Base-by-base conservation (phyloP, 2,113 vertebrate species). In the Oreochromis aureus region DNA sequence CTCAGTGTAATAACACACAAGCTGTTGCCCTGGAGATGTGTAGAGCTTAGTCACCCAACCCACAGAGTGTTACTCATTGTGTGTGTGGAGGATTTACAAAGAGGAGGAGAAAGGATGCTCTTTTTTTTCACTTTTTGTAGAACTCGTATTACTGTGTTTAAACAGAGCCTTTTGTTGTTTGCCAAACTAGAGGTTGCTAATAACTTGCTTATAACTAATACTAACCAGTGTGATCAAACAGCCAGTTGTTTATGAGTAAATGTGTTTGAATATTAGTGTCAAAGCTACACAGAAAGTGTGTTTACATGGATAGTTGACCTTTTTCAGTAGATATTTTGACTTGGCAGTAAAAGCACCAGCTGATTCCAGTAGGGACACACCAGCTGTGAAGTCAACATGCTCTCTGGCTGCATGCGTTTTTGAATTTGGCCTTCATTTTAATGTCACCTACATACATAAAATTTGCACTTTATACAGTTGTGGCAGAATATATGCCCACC, bases 11-110 rank as follows among this genome's bases (percentile, higher is more conserved):
- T 53, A 46, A 87, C 19, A 89, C 46, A 87, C 44, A 53, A 11
- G 13, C 39, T 27, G 88, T 88, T 90, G 83, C 81, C 89, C 80
- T 73, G 88, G 88, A 85, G 82, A 90, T 66, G 79, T 59, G 51
- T 90, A 36, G 36, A 32, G 85, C 53, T 66, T 56, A 86, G 86
- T 93, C 88, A 94, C 88, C 79, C 83, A 36, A 69, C 81, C 87
- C 85, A 89, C 87, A 3, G 11, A 83, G 46, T 63, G 39, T 95
- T 91, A 94, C 86, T 94, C 92, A 91, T 18, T 34, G 36, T 78
- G 46, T 84, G 61, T 51, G 44, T 79, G 80, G 22, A 1, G 41
- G 58, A 39, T 51, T 87, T 85, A 76, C 80, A 73, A 15, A 10
- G 30, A 27, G 27, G 51, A 16, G 44, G 12, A 83, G 39, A 48